These are phyloP conservation scores for Takifugu rubripes DNA, from an alignment of 2,797 vertebrate genomes.

Conservation along the genomic window DNA sequence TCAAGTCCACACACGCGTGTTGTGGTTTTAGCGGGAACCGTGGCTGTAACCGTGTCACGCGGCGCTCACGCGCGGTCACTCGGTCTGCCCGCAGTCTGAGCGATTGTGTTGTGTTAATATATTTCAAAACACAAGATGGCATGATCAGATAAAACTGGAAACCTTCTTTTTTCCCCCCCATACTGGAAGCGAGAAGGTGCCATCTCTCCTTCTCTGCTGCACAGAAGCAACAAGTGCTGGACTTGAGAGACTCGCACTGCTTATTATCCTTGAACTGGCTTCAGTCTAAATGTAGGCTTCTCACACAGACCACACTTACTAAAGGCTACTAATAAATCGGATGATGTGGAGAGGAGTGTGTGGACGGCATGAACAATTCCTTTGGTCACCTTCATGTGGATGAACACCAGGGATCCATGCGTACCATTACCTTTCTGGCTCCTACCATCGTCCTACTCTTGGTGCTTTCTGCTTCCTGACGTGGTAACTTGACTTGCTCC, in stretches of 20 bases:
- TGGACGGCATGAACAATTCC: slow-evolving; percentile 44
- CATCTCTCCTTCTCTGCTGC: slow-evolving; percentile 6
- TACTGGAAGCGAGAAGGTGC: slow-evolving; percentile 7
- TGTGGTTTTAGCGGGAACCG: not conserved
- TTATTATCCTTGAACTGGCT: slow-evolving; percentile 48
- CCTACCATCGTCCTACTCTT: slow-evolving; percentile 62
- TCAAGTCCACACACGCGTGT: slow-evolving; percentile 26
- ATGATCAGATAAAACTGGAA: slow-evolving; percentile 56
- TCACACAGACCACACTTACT: slow-evolving; percentile 48
- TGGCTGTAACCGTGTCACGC: slow-evolving; percentile 44
- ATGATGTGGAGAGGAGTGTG: slow-evolving; percentile 45
- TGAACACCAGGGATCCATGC: slow-evolving; percentile 46
- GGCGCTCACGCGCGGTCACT: slow-evolving; percentile 27
- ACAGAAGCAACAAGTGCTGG: slow-evolving; percentile 42
- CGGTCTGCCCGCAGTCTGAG: not conserved
- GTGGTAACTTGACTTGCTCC: slow-evolving; percentile 76
- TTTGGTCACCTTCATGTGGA: slow-evolving; percentile 33
- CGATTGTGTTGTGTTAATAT: slow-evolving; percentile 33
- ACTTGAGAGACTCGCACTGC: slow-evolving; percentile 38
- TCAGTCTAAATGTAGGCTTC: slow-evolving; percentile 43
- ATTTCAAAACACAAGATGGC: slow-evolving; percentile 69
- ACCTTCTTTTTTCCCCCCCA: not conserved
- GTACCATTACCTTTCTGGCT: slow-evolving; percentile 55
- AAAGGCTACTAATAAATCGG: slow-evolving; percentile 46
- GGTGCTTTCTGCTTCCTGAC: slow-evolving; percentile 64